These are phyloP conservation scores for Lagopus muta DNA, from an alignment of 2,113 vertebrate genomes.

Conservation along the genomic window DNA sequence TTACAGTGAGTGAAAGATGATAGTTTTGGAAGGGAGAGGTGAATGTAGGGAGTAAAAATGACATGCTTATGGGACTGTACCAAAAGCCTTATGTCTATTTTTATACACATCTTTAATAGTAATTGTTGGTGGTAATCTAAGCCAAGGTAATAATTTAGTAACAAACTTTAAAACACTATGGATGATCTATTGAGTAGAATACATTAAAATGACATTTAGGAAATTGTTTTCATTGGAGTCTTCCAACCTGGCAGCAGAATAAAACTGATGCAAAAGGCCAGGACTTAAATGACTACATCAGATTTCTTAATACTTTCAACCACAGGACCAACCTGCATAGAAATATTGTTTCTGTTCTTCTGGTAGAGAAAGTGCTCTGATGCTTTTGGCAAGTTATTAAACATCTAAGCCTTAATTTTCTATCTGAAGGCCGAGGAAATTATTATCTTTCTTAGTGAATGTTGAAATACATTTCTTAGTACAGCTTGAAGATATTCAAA, in stretches of 20 bases:
- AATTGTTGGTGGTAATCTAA: slow-evolving; percentile 5
- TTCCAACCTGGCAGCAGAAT: background rate
- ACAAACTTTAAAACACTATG: background rate
- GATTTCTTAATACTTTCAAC: background rate
- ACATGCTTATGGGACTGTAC: background rate
- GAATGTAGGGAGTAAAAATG: background rate
- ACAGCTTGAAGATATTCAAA: background rate
- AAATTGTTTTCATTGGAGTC: background rate
- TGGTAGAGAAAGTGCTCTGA: background rate
- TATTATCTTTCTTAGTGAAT: background rate
- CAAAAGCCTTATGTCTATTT: background rate
- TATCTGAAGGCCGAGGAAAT: background rate
- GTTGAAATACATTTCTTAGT: slow-evolving; percentile 5
- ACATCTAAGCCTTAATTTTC: slow-evolving; percentile 36
- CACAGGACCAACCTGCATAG: background rate
- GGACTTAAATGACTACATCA: background rate
- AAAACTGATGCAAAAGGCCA: background rate
- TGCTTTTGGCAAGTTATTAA: slow-evolving; percentile 51
- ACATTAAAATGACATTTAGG: background rate
- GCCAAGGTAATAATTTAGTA: background rate
- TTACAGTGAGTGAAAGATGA: background rate
- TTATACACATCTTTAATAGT: background rate
- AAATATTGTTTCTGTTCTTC: background rate
- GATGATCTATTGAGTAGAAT: background rate
- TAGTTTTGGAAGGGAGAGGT: background rate